phyloP scores from a whole-genome alignment of 1,140 invertebrate genomes.

The Reticulitermes speratus region DNA sequence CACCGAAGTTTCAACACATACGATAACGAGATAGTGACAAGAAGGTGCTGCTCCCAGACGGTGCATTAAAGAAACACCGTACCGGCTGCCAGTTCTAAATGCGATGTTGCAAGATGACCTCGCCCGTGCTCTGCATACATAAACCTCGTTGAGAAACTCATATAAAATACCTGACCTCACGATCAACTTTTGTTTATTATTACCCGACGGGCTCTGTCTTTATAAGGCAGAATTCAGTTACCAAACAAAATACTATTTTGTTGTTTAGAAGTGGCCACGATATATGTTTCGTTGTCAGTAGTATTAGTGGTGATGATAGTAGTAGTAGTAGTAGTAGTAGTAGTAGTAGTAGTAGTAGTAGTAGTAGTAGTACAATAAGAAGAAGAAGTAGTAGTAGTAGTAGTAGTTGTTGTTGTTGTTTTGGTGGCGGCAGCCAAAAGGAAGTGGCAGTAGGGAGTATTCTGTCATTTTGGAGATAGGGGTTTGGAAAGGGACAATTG shows the following conservation, averaged over 20 bases:
- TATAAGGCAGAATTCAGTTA: not conserved
- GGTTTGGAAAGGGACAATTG: no score
- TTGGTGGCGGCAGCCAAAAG: not conserved
- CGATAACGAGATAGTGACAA: conserved; percentile 22
- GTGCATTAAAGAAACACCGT: conserved; percentile 20
- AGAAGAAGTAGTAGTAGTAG: no score
- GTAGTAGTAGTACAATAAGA: no score
- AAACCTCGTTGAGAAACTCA: conserved; percentile 15
- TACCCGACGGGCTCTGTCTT: not conserved
- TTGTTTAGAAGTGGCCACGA: not conserved
- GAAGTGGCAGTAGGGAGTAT: conserved; percentile 12
- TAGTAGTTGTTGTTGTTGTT: no score
- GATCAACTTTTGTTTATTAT: not conserved
- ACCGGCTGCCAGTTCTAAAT: conserved; percentile 21
- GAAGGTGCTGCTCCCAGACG: conserved; percentile 34
- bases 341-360: no score
- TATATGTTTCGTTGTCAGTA: not conserved
- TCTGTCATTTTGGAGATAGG: no score
- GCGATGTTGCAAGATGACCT: conserved; percentile 36
- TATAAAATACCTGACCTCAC: not conserved
- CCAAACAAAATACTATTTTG: not conserved
- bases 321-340: no score
- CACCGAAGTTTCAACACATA: not conserved
- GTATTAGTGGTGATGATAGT: no score
- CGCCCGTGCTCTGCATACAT: conserved; percentile 28